phyloP scores from a whole-genome alignment of 2,113 vertebrate species.

The Monopterus albus region DNA sequence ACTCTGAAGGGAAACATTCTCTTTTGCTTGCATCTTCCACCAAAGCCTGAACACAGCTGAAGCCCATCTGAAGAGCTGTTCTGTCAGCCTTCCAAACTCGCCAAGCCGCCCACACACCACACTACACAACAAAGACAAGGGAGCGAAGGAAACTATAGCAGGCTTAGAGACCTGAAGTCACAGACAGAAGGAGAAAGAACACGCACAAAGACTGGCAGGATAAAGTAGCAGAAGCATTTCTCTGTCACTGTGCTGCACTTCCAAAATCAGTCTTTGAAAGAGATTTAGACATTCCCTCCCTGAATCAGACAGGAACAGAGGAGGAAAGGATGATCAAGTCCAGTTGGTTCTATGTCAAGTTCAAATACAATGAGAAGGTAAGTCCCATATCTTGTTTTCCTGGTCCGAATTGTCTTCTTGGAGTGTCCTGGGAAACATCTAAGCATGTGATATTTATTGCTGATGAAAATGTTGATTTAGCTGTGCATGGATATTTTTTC shows the following conservation, averaged over 20 bases:
- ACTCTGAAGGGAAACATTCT: slow-evolving; percentile 76
- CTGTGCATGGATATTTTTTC: slow-evolving; percentile 8
- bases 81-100: slow-evolving; percentile 86
- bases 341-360: slow-evolving; percentile 98
- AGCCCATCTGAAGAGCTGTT: slow-evolving; percentile 86
- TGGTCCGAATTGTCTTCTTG: not conserved
- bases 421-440: too few species aligned
- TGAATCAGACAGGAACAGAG: slow-evolving; percentile 38
- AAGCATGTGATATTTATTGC: not conserved
- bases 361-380: slow-evolving; percentile 98
- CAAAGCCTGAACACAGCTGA: slow-evolving; percentile 81
- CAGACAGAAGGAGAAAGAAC: slow-evolving; percentile 51
- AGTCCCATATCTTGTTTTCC: slow-evolving; percentile 59
- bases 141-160: slow-evolving; percentile 53
- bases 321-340: slow-evolving; percentile 95
- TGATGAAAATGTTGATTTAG: slow-evolving; percentile 21
- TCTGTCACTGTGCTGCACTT: not conserved
- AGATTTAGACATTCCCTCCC: slow-evolving; percentile 14
- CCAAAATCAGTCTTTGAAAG: slow-evolving; percentile 29
- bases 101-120: slow-evolving; percentile 44
- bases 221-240: slow-evolving; percentile 55
- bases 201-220: slow-evolving; percentile 37
- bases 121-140: slow-evolving; percentile 32
- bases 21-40: slow-evolving; percentile 88
- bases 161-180: slow-evolving; percentile 52